phyloP scores from a whole-genome alignment of 2,888 invertebrate species.

The Lycophotia porphyrea region DNA sequence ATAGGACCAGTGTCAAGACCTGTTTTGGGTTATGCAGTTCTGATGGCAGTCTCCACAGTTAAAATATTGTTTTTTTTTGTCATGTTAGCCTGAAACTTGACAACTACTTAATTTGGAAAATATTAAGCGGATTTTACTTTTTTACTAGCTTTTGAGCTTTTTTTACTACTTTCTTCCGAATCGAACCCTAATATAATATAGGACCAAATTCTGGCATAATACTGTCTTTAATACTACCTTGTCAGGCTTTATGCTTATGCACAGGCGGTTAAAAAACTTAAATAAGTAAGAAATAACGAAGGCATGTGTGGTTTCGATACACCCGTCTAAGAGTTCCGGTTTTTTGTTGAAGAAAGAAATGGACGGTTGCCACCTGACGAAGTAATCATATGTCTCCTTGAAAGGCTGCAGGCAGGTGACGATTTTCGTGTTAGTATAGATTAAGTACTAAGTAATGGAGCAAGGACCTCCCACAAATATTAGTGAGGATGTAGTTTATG shows the following conservation, averaged over 20 bases:
- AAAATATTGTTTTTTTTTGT: background rate
- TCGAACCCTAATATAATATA: background rate
- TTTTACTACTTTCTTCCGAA: background rate
- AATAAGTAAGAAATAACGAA: conserved; percentile 40
- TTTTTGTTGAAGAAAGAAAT: conserved; percentile 55
- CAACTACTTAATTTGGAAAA: background rate
- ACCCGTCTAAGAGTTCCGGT: conserved; percentile 53
- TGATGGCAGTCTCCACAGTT: background rate
- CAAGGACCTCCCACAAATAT: conserved; percentile 10
- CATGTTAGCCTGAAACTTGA: background rate
- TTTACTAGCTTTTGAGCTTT: too few species aligned
- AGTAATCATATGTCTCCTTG: conserved; percentile 42
- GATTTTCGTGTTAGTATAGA: conserved; percentile 6
- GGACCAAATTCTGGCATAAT: background rate
- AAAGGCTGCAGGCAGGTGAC: conserved; percentile 45
- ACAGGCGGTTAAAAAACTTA: conserved; percentile 28
- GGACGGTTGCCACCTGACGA: conserved; percentile 58
- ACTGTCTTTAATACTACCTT: background rate
- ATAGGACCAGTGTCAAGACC: background rate
- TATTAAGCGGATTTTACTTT: background rate
- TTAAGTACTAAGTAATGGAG: conserved; percentile 28
- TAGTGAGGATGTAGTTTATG: too few species aligned
- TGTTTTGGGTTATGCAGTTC: background rate
- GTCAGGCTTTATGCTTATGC: conserved; percentile 5
- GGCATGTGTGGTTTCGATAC: conserved; percentile 58